Base-by-base conservation (phyloP, 2,113 vertebrate species). In the Pyrgilauda ruficollis region DNA sequence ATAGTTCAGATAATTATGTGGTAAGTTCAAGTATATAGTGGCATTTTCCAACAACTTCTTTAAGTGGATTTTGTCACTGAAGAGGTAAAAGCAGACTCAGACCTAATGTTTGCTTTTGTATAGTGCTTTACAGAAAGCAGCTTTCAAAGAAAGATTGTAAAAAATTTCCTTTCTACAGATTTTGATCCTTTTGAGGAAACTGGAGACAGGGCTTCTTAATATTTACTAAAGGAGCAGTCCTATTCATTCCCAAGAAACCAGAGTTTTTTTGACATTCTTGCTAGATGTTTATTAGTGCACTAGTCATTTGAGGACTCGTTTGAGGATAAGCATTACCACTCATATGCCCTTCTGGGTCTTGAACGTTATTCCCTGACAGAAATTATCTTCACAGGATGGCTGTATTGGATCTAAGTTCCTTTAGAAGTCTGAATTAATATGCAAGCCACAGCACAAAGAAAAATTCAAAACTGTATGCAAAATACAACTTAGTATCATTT, bases 1-100 rank as follows among this genome's bases (percentile, higher is more conserved):
- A 98, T 99, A 21, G 99, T 99, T 83, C 99, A 99, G 72, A 99
- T 99, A 90, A 99, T 99, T 77, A 99, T 99, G 99, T 99, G 99
- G 99, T 99, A 97, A 97, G 99, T 97, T 50, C 61, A 81, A 80
- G 44, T 27, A 63, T 67, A 74, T 62, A 50, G 8, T 92, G 73
- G 7, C 23, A 43, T 83, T 95, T 96, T 83, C 59, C 74, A 76
- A 31, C 27, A 50, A 31, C 15, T 77, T 39, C 39, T 76, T 80
- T 37, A 53, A 53, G 18, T 63, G 47, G 11, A 5, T 56, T 93
- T 93, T 76, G 50, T 87, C 43, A n/a, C 13, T 89, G 19, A 87
- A 82, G n/a, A 49, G 20, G 19, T 31, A 41, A 46, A 30, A 90
- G 35, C 4, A 46, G 27, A 59, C 13, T 84, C 37, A 50, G 31